Conservation (phyloP, 1,140 invertebrate species). For the Uloborus diversus region DNA sequence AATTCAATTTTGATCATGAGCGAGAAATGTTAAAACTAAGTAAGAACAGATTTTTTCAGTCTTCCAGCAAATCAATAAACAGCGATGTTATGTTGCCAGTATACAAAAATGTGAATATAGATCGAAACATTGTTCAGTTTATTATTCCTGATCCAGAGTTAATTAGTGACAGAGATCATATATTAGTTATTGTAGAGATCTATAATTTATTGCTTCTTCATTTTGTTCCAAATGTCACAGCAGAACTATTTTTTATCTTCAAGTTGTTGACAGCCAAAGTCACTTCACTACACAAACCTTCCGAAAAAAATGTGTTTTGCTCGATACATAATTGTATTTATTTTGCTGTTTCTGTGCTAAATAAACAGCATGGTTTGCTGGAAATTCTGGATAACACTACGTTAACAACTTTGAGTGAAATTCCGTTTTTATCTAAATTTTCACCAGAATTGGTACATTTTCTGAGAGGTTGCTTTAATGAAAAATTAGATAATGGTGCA, state of each 20-base stretch:
- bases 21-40: conserved; percentile 25
- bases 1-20: conserved; percentile 11
- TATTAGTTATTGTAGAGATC: conserved; percentile 16
- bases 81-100: neutral
- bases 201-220: conserved; percentile 6
- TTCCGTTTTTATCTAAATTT: conserved; percentile 68
- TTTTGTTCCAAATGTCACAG: conserved; percentile 28
- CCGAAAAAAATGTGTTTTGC: conserved; percentile 26
- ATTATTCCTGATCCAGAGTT: conserved; percentile 17
- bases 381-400: conserved; percentile 69
- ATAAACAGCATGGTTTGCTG: conserved; percentile 67
- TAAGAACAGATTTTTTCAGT: neutral
- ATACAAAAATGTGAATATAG: neutral
- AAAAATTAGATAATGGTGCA: conserved; percentile 29
- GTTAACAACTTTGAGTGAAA: conserved; percentile 69
- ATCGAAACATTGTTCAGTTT: neutral
- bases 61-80: neutral
- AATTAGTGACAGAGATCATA: neutral
- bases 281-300: neutral
- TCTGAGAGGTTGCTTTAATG: conserved; percentile 62
- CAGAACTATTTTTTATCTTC: conserved; percentile 56
- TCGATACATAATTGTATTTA: conserved; percentile 72
- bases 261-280: conserved; percentile 45
- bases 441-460: conserved; percentile 66
- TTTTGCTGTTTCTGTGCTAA: conserved; percentile 70